Percentiles rank a stretch among this genome's conserved stretches.
These are phyloP conservation scores for Spheniscus humboldti DNA, from an alignment of 2,797 vertebrate genomes.

Conservation along the genomic window DNA sequence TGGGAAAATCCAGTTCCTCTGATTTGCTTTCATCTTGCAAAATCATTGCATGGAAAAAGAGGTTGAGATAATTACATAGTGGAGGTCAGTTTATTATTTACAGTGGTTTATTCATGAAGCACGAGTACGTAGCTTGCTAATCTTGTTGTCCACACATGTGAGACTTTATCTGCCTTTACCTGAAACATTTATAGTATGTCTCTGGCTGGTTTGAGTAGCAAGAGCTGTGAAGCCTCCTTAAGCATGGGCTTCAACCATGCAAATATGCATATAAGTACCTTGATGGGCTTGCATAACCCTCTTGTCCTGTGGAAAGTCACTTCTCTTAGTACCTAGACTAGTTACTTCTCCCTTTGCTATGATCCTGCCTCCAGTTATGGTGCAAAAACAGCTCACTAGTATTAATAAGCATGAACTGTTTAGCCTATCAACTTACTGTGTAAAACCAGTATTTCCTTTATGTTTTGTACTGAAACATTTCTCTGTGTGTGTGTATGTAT, in stretches of 20 bases:
- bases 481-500: not conserved
- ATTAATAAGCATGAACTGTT: not conserved
- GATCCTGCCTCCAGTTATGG: not conserved
- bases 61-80: not conserved
- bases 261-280: not conserved
- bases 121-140: not conserved
- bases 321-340: not conserved
- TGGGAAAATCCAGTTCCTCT: conserved; percentile 9
- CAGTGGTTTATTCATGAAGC: not conserved
- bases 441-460: not conserved
- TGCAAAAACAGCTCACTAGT: not conserved
- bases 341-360: not conserved
- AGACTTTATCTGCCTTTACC: conserved; percentile 2
- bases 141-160: not conserved
- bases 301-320: not conserved
- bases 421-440: not conserved
- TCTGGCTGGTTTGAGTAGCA: not conserved
- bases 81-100: conserved; percentile 1
- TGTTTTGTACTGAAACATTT: not conserved
- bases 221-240: not conserved
- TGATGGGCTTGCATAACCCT: not conserved
- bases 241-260: not conserved
- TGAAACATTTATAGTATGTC: not conserved
- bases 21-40: not conserved
- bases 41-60: not conserved